These are phyloP conservation scores for Chaetophractus vellerosus DNA, from an alignment of 2,797 vertebrate genomes.

Conservation along the genomic window DNA sequence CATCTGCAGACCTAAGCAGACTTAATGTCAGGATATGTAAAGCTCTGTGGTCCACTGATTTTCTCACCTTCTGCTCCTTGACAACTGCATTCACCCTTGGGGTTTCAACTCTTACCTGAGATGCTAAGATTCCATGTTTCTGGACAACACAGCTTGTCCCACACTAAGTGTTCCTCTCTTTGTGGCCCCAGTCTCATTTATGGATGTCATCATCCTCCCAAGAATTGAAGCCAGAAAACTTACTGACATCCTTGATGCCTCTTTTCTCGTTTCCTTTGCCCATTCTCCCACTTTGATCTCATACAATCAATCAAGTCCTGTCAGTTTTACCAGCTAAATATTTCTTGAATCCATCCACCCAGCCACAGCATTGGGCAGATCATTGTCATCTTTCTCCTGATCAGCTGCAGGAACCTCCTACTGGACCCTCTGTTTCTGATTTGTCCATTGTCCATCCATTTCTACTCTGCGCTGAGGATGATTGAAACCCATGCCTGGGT, in stretches of 20 bases:
- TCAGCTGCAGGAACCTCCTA: neutral
- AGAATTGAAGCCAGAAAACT: neutral
- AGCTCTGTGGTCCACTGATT: neutral
- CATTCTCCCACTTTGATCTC: neutral
- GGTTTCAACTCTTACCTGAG: neutral
- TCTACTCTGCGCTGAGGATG: neutral
- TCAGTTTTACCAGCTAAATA: neutral
- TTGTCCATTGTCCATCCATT: neutral
- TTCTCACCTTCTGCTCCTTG: neutral
- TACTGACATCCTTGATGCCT: neutral
- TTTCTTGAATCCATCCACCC: neutral
- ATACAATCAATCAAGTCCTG: neutral
- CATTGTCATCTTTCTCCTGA: rapidly evolving
- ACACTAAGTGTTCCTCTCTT: neutral
- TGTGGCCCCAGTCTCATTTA: neutral
- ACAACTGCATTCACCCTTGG: too few species aligned
- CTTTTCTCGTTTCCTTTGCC: neutral
- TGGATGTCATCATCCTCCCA: neutral
- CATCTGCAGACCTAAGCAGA: neutral
- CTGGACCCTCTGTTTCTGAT: neutral
- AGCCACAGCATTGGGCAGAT: neutral
- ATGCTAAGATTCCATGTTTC: neutral
- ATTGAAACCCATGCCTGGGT: neutral
- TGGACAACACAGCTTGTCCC: neutral
- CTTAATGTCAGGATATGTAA: rapidly evolving